Base-by-base conservation (phyloP, 1,140 invertebrate species). In the Asobara japonica region DNA sequence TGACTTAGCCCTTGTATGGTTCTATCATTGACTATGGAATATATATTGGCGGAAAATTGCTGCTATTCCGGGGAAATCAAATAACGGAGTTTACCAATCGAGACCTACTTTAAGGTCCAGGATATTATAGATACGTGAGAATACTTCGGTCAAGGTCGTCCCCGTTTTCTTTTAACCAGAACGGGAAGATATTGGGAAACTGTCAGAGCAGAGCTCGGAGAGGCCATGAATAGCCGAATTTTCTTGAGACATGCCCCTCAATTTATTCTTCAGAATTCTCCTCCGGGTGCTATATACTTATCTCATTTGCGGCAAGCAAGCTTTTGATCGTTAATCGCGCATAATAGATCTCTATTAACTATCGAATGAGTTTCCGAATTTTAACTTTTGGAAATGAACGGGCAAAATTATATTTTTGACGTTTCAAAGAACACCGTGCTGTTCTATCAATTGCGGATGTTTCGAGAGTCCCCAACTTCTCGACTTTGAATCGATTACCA, bases 181-280 rank as follows among this genome's bases (percentile, higher is more conserved):
- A 25, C 13, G 27, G n/a, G 16, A 62, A 62, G 60, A 62, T 62
- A 62, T 62, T 31, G 60, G 60, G 60, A 20, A 30, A 29, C 29
- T 62, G 60, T 62, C 27, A 62, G 60, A n/a, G 3, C 25, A 27
- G 29, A 62, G 13, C 13, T 29, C 10, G 11, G 27, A n/a, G n/a
- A n/a, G 27, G n/a, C 60, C 29, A 62, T 62, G 60, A 62, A 62
- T 62, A 62, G 60, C n/a, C 29, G 11, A 62, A 30, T 18, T 62
- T 62, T 62, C 29, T 62, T 30, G 13, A 6, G 25, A 5, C 18
- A 18, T 48, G 10, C n/a, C n/a, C 27, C 27, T 30, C 56, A 61
- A 30, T 30, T 27, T 61, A 61, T 61, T 30, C 25, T 30, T 6
- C 6, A 61, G n/a, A 61, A 61, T 13, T n/a, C 56, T 2, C 6